phyloP scores from a whole-genome alignment of 2,888 invertebrate species.

The Ephialtes manifestator region DNA sequence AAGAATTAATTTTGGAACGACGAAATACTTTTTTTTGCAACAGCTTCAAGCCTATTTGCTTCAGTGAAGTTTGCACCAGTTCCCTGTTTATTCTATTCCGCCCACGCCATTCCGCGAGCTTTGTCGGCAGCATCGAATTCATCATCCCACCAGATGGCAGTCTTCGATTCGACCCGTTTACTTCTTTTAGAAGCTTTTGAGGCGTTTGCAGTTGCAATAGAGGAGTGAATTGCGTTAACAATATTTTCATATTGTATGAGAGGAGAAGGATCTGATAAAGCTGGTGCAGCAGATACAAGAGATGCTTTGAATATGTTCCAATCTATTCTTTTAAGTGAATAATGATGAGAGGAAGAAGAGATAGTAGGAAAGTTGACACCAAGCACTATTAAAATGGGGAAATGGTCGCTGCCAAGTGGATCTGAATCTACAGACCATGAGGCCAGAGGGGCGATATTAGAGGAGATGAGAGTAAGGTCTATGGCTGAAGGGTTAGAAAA shows the following conservation, averaged over 20 bases:
- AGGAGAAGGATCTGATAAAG: slow-evolving; percentile 3
- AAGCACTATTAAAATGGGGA: background rate
- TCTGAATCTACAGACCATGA: background rate
- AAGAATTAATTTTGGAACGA: background rate
- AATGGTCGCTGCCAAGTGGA: slow-evolving; percentile 29
- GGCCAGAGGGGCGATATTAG: background rate
- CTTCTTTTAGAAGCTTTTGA: background rate
- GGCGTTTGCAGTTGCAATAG: background rate
- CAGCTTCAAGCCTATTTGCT: background rate
- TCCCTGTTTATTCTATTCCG: no score
- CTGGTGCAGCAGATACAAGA: background rate
- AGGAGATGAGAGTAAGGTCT: slow-evolving; percentile 25
- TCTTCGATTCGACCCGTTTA: background rate
- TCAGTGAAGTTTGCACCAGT: background rate
- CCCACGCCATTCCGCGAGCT: no score
- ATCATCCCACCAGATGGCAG: slow-evolving; percentile 12
- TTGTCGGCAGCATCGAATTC: no score
- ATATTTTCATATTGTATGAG: slow-evolving; percentile 17
- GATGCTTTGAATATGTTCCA: background rate
- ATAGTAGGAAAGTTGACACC: background rate
- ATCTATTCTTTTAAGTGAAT: background rate
- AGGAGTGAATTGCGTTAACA: background rate
- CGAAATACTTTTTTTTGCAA: background rate
- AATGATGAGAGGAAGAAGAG: background rate
- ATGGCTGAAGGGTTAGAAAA: slow-evolving; percentile 1